phyloP scores from a whole-genome alignment of 92 coral and sea anemone genomes.

The Palythoa grandis region DNA sequence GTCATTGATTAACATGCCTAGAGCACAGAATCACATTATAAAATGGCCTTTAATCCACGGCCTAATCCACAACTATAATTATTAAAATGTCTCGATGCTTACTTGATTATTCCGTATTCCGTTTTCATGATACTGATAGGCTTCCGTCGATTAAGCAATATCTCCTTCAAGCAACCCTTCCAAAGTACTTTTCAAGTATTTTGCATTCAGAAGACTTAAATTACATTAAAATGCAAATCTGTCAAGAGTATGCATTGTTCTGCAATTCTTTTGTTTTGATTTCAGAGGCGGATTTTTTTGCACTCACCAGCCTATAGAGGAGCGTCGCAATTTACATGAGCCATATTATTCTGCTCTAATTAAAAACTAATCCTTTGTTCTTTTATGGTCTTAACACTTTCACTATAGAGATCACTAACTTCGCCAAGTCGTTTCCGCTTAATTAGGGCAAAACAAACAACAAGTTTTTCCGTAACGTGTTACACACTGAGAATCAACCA shows the following conservation, averaged over 20 bases:
- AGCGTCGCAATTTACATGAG: constrained; percentile 1
- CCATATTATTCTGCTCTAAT: constrained; percentile 16
- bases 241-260: constrained; percentile 8
- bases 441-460: constrained; percentile 17
- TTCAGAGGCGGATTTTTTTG: constrained; percentile 31
- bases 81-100: not conserved
- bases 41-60: not conserved
- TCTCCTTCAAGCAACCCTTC: not conserved
- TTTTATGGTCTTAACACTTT: not conserved
- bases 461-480: constrained; percentile 23
- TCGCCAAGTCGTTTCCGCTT: constrained; percentile 10
- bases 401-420: constrained; percentile 8
- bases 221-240: constrained; percentile 41
- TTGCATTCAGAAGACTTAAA: constrained; percentile 11
- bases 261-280: constrained; percentile 25
- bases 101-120: constrained; percentile 41
- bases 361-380: constrained; percentile 33
- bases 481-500: not conserved
- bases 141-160: not conserved
- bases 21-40: not conserved
- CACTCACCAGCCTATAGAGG: constrained; percentile 26
- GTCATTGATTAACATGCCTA: constrained; percentile 3
- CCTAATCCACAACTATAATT: not conserved
- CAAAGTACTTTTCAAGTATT: not conserved
- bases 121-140: not conserved